Conservation (phyloP, 2,113 vertebrate species). For the Eclectus roratus region DNA sequence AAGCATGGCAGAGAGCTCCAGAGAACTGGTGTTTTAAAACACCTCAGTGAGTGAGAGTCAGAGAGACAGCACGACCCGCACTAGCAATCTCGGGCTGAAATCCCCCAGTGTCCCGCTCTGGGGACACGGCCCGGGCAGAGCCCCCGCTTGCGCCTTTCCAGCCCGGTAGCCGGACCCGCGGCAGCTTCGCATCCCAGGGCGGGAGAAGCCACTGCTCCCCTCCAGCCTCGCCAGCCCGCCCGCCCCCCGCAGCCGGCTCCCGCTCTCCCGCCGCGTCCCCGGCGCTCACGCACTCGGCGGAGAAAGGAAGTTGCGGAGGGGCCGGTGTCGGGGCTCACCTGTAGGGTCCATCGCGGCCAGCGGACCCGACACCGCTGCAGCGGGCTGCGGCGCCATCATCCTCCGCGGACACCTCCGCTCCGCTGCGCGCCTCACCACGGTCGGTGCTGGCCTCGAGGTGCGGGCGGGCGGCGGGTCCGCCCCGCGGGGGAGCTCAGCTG, state of each 20-base stretch:
- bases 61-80: neutral
- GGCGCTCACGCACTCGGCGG: neutral
- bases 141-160: neutral
- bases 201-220: neutral
- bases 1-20: neutral
- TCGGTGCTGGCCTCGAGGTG: neutral
- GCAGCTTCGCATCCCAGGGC: neutral
- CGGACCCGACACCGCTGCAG: neutral
- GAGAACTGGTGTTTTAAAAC: neutral
- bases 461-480: neutral
- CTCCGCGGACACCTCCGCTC: neutral
- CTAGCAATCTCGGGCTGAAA: fast-evolving
- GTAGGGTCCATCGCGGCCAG: constrained; percentile 57
- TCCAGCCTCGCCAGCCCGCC: neutral
- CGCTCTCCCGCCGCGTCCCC: neutral
- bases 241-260: neutral
- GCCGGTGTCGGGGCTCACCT: constrained; percentile 48
- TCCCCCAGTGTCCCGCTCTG: fast-evolving
- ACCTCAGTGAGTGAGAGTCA: fast-evolving
- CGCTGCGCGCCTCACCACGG: neutral
- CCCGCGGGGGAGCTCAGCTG: neutral
- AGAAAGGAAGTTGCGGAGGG: neutral
- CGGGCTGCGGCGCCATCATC: neutral
- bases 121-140: neutral
- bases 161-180: neutral